Base-by-base conservation (phyloP, 2,797 vertebrate species). In the Clangula hyemalis region DNA sequence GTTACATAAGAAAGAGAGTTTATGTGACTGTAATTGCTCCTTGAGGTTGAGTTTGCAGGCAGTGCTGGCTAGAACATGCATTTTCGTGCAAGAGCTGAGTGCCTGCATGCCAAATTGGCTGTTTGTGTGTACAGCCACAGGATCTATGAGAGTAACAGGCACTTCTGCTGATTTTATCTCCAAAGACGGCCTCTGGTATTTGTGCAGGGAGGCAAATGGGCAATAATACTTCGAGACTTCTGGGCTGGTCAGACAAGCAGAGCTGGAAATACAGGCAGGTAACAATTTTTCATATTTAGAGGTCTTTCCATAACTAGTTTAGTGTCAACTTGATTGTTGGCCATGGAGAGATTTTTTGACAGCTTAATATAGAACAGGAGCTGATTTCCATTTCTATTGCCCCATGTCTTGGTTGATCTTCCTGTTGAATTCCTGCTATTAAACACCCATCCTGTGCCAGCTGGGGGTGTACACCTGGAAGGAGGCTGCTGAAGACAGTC, bases 1-100 rank as follows among this genome's bases (percentile, higher is more conserved):
- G 22, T 91, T 95, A 54, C 12, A 43, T 91, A 88, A 88, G 73
- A 39, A 84, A 5, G 27, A 13, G 91, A 60, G 54, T 14, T 61
- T 84, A 10, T 90, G 58, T 11, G 82, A 14, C 58, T 83, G 2
- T 74, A 90, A 94, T 83, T 75, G 93, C 87, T 95, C 93, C 93
- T 88, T 30, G 90, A 94, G 93, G 91, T 71, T 84, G 91, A 75
- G 76, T 93, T 95, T 93, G 76, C 91, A 91, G 91, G 91, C 93
- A 84, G 85, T 2, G 73, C 87, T 95, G 95, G 83, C 91, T 83
- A 25, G 18, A 78, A 88, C 32, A 25, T 21, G 54, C 20, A 30
- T 25, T 78, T 90, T n/a, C 57, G 66, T 78, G 85, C 56, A 15
- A 20, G 85, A 71, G 74, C 61, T 25, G 57, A 51, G 82, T 11